Evolutionary conservation across 2,888 invertebrate genomes (phyloP).

Genomic region (Flabesymbios commensalis): DNA sequence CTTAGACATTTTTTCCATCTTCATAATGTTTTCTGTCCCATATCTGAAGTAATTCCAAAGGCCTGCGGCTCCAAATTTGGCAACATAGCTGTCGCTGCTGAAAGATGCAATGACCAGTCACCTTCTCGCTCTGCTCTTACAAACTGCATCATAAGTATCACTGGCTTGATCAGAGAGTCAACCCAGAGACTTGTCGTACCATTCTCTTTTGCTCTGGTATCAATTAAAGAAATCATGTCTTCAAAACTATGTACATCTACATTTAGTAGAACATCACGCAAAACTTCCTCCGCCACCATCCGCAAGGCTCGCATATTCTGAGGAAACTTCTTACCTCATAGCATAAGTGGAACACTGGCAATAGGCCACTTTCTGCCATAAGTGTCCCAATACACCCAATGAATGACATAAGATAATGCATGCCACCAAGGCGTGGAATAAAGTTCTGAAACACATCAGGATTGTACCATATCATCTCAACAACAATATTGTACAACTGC

Average conservation of each 20-base stretch:
- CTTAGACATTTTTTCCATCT: too few species aligned
- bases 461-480: conserved; percentile 2
- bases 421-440: conserved; percentile 12
- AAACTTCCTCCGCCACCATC: conserved; percentile 13
- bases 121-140: conserved; percentile 15
- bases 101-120: conserved; percentile 16
- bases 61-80: not conserved
- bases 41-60: conserved; percentile 1
- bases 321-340: conserved; percentile 18
- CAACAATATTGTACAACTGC: not conserved
- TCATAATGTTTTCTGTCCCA: too few species aligned
- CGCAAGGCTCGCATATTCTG: conserved; percentile 15
- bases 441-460: not conserved
- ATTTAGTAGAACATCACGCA: not conserved
- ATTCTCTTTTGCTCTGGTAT: too few species aligned
- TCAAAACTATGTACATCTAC: not conserved
- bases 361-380: conserved; percentile 15
- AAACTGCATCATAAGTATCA: conserved; percentile 1
- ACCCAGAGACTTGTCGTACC: too few species aligned
- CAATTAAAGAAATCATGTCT: conserved; percentile 6
- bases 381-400: conserved; percentile 16
- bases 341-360: conserved; percentile 13
- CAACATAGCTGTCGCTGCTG: conserved; percentile 4
- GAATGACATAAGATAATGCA: conserved; percentile 17
- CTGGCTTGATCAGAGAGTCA: conserved; percentile 12